Conservation (phyloP, 2,888 invertebrate genomes). For the Noctuana brunneofusca region DNA sequence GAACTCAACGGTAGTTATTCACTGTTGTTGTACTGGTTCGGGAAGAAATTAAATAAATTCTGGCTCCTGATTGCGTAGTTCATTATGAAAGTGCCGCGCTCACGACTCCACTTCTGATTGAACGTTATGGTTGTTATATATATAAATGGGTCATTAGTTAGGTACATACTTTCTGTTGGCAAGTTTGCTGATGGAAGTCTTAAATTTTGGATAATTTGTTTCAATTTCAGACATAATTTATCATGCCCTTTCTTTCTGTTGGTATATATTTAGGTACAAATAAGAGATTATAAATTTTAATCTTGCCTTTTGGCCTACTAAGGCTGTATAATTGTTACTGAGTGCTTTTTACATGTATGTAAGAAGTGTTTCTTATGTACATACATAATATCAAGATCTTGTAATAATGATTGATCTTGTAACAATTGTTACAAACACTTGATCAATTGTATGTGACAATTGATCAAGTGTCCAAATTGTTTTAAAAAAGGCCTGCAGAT, state of each 20-base stretch:
- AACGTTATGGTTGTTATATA: constrained; percentile 23
- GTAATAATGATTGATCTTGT: too few species aligned
- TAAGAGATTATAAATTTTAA: too few species aligned
- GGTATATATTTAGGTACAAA: too few species aligned
- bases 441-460: too few species aligned
- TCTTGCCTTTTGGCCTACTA: too few species aligned
- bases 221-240: background rate
- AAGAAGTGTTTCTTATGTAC: too few species aligned
- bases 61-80: constrained; percentile 33
- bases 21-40: constrained; percentile 36
- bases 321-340: too few species aligned
- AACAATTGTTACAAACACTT: too few species aligned
- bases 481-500: background rate
- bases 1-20: constrained; percentile 35
- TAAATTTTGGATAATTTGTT: background rate
- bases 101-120: constrained; percentile 30
- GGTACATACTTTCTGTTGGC: background rate
- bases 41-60: constrained; percentile 35
- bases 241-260: too few species aligned
- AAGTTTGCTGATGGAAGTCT: background rate
- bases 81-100: constrained; percentile 32
- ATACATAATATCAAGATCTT: too few species aligned
- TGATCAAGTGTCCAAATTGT: too few species aligned
- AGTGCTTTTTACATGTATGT: too few species aligned
- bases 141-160: constrained; percentile 28